Base-by-base conservation (phyloP, 2,888 invertebrate genomes). In the Aromia moschata region DNA sequence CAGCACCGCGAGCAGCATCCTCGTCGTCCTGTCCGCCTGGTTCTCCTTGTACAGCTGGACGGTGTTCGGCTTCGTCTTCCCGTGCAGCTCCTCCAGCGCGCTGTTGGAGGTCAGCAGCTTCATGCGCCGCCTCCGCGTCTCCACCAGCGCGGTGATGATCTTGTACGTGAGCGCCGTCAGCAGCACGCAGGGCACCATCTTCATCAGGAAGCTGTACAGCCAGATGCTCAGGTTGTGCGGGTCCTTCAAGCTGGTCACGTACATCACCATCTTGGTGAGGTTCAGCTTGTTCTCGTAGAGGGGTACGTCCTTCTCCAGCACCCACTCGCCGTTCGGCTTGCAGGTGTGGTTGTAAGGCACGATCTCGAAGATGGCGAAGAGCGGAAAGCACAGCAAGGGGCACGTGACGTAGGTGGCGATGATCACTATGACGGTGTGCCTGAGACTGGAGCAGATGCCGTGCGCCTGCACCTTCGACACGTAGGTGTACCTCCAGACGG, bases 1-100 rank as follows among this genome's bases (percentile, higher is more conserved):
- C 0, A 95, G 83, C 0, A 95, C 91, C 0, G 93, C 93, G 1
- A 95, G 83, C 31, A 95, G 81, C 87, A 95, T 92, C 76, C 88
- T 87, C 0, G 94, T 94, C 0, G 94, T 94, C 58, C 94, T 85
- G 74, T 94, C 92, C 1, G 90, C 89, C 60, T 90, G 85, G 54
- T 86, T 86, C 71, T 91, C 90, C 33, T 66, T 70, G 36, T 68
- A 69, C 25, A 67, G 31, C 16, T 67, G 70, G 30, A 69, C 64
- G 0, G 54, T 52, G 7, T 41, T 65, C 1, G 53, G 31, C 30
- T 56, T 58, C 14, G 17, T 46, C n/a, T 62, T 60, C n/a, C 49
- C 44, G n/a, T 49, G 41, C 14, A 65, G 41, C 5, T 62, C 64
- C 15, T 62, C 58, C 53, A 64, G 16, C 0, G 60, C 61, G 38